Evolutionary conservation across 2,888 invertebrate genomes (phyloP).

Genomic region (Dolomedes plantarius): DNA sequence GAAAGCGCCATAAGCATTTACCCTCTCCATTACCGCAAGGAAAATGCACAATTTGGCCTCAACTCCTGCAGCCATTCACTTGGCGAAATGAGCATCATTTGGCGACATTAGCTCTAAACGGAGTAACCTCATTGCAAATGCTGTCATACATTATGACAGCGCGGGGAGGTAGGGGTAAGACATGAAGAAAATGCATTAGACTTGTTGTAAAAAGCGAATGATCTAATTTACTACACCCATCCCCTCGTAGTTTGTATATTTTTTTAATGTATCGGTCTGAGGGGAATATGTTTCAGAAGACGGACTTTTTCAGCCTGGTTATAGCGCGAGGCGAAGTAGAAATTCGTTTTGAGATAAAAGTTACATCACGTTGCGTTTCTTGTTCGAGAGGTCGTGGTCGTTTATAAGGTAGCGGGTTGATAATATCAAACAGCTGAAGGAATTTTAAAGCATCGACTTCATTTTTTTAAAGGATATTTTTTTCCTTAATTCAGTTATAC

Average conservation of each 20-base stretch:
- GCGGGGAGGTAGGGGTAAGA: conserved; percentile 15
- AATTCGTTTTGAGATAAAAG: background rate
- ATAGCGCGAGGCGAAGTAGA: background rate
- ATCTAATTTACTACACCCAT: conserved; percentile 55
- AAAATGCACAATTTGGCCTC: background rate
- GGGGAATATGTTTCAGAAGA: background rate
- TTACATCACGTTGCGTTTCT: too few species aligned
- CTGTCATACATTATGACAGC: conserved; percentile 63
- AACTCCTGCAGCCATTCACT: background rate
- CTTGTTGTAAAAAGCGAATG: conserved; percentile 51
- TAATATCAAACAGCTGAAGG: too few species aligned
- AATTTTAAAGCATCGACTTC: too few species aligned
- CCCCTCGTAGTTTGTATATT: background rate
- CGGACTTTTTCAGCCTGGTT: background rate
- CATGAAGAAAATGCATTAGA: conserved; percentile 66
- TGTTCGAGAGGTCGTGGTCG: too few species aligned
- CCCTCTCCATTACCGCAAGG: conserved; percentile 1
- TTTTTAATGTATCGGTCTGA: background rate
- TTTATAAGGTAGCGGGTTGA: too few species aligned
- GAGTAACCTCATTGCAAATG: conserved; percentile 61
- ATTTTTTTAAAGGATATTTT: too few species aligned
- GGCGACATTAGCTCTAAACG: conserved; percentile 40
- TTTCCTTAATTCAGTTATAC: too few species aligned
- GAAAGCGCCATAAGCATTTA: background rate
- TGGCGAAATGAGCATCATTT: conserved; percentile 15